Conservation (phyloP, 2,888 invertebrate genomes). For the Celastrina argiolus region DNA sequence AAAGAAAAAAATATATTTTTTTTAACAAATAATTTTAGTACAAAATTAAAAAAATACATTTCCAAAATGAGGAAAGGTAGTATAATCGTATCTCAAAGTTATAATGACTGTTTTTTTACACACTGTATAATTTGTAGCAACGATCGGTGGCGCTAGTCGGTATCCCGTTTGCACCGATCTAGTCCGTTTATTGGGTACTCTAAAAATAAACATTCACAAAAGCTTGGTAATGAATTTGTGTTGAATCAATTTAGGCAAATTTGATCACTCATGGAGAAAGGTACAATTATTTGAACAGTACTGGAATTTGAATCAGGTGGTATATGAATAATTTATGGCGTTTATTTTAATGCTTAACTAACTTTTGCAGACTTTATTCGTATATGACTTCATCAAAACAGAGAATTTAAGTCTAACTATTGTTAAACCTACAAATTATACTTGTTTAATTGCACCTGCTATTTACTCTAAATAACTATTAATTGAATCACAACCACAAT, state of each 20-base stretch:
- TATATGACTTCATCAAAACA: neutral
- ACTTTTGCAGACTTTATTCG: neutral
- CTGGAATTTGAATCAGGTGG: slow-evolving; percentile 10
- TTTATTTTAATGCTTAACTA: slow-evolving; percentile 2
- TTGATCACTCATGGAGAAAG: neutral
- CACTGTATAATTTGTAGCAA: too few species aligned
- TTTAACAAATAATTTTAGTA: too few species aligned
- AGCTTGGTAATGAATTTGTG: slow-evolving; percentile 5
- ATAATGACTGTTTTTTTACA: too few species aligned
- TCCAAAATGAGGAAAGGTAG: too few species aligned
- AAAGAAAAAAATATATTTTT: too few species aligned
- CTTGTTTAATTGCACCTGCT: too few species aligned
- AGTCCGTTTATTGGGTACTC: neutral
- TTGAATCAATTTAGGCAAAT: slow-evolving; percentile 11
- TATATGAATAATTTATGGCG: slow-evolving; percentile 3
- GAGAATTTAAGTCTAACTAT: neutral
- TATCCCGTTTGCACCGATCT: neutral
- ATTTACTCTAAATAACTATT: too few species aligned
- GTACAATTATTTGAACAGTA: slow-evolving; percentile 12
- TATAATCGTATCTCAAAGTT: too few species aligned
- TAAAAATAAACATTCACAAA: neutral
- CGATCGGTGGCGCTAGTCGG: neutral
- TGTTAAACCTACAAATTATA: too few species aligned
- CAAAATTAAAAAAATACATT: too few species aligned
- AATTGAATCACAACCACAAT: too few species aligned